Base-by-base conservation (phyloP, 2,797 vertebrate genomes). In the Fringilla coelebs region DNA sequence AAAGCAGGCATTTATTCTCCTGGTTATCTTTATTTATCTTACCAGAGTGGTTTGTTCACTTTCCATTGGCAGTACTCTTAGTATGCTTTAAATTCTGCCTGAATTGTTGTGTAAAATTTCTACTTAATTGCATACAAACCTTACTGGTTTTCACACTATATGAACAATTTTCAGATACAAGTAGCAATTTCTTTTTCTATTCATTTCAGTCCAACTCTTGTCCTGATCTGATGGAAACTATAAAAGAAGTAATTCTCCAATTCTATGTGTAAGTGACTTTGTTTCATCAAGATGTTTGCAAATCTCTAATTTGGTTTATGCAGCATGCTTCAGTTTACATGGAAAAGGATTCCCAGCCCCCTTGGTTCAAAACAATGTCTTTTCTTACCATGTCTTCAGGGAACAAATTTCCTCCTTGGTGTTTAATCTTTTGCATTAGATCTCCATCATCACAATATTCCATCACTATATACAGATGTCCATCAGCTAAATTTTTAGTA, bases 401-500 rank as follows among this genome's bases (percentile, higher is more conserved):
- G 93, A 99, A 98, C 32, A 98, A 97, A n/a, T 88, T 96, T 34
- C 97, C 97, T 95, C 98, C 98, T 95, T 98, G 99, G 17, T 96
- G 96, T 85, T 94, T 98, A 79, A 99, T 99, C 98, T 97, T 99
- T 73, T 98, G 98, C 98, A 99, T 98, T 92, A 99, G 97, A 93
- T 99, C 99, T 68, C 99, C 99, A 94, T 98, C 98, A 2, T 99
- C 99, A 94, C 99, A 99, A 75, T 98, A 99, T 91, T 99, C 99
- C 99, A 99, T 99, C 76, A 99, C 98, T 85, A 99, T 99, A 62
- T 97, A 98, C 54, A 99, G 97, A 94, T 99, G 98, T 94, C 98
- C 98, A 76, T 98, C 98, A 89, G 95, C 99, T 99, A 91, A 82
- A 95, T 60, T 81, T 80, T 63, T 89, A 34, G 62, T 71, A 94